phyloP scores from a whole-genome alignment of 2,797 vertebrate species.

The Paguma larvata region DNA sequence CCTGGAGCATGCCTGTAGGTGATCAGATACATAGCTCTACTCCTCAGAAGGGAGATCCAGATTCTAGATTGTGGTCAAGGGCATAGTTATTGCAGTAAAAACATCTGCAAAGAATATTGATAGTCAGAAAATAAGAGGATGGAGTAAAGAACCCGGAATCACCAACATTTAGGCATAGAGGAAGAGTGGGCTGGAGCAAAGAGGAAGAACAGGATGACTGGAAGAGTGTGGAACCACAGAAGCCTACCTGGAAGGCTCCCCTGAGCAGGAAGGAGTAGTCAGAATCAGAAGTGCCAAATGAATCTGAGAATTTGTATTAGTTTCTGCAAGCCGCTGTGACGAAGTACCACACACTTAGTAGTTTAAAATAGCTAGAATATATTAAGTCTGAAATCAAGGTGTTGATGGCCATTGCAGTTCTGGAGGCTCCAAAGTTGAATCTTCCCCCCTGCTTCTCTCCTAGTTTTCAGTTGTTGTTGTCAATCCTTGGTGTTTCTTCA shows the following conservation, averaged over 20 bases:
- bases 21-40: background rate
- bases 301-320: background rate
- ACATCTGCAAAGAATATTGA: background rate
- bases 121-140: background rate
- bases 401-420: background rate
- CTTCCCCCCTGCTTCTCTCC: background rate
- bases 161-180: background rate
- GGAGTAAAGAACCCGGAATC: background rate
- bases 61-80: fast-evolving
- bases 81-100: background rate
- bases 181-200: background rate
- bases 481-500: background rate
- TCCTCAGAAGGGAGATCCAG: background rate
- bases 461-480: background rate
- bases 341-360: background rate
- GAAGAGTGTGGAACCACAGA: fast-evolving
- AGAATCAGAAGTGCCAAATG: background rate
- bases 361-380: background rate
- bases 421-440: background rate
- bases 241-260: too few relatives aligned
- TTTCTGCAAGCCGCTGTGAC: background rate
- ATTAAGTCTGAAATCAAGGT: background rate
- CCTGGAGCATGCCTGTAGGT: background rate
- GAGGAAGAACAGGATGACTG: background rate
- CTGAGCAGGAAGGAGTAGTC: background rate